Evolutionary conservation across 2,888 invertebrate genomes (phyloP).

Genomic region (Athalia cordata): DNA sequence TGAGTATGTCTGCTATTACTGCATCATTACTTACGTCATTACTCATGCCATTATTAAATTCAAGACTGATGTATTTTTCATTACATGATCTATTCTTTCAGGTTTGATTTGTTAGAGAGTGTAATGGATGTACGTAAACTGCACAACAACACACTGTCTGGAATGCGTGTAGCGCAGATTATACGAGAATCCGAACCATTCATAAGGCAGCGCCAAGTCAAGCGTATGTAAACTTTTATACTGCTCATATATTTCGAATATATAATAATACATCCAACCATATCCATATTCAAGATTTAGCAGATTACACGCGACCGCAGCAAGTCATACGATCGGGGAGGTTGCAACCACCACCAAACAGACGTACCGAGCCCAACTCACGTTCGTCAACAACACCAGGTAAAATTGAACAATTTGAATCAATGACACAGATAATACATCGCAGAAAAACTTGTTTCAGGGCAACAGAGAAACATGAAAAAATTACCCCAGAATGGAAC

Average conservation of each 20-base stretch:
- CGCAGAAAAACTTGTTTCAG: conserved; percentile 10
- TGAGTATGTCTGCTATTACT: conserved; percentile 53
- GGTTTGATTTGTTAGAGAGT: conserved; percentile 58
- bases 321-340: conserved; percentile 6
- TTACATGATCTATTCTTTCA: conserved; percentile 43
- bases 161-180: conserved; percentile 52
- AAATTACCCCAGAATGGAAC: not conserved
- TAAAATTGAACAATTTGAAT: not conserved
- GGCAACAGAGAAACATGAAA: conserved; percentile 15
- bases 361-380: conserved; percentile 1
- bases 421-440: not conserved
- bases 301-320: conserved; percentile 16
- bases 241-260: not conserved
- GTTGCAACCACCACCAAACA: not conserved
- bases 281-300: conserved; percentile 12
- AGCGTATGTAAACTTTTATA: conserved; percentile 39
- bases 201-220: conserved; percentile 49
- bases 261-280: not conserved
- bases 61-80: conserved; percentile 18
- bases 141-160: conserved; percentile 57
- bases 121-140: conserved; percentile 55
- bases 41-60: not conserved
- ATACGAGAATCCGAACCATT: conserved; percentile 53
- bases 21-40: not conserved
- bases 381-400: conserved; percentile 19